Evolutionary conservation across 2,797 vertebrate species (phyloP), one percentile per base, ranked within the genome.

Genomic region (Gadopsis bispinosus): DNA sequence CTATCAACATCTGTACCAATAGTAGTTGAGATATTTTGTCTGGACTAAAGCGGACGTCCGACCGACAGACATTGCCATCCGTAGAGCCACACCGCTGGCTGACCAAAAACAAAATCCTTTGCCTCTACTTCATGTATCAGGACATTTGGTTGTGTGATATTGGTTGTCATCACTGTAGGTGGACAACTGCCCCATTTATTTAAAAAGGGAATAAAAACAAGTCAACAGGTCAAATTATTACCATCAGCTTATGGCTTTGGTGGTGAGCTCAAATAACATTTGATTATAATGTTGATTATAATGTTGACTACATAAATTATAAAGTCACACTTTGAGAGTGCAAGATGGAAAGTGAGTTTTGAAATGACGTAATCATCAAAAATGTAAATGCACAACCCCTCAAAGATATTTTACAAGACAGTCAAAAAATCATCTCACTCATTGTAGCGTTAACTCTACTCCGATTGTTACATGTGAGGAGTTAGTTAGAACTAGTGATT

Each of bases 291-390:
- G 26, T 50, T 63, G 26, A 56, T 43, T 17, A 29, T 13, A 65
- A 55, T 26, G 26, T 67, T 3, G 0, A 29, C 47, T 8, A 13
- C 33, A 69, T 69, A n/a, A 72, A 81, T 79, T 59, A 54, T 67
- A n/a, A 51, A 62, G 43, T 83, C 50, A 16, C 55, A 69, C 60
- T 64, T 64, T 16, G 39, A 58, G 20, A 35, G 47, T 35, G 43
- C 13, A 54, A 9, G 62, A 75, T 75, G 39, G 19, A 47, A 66
- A 77, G 16, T 37, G 29, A 37, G 45, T 77, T 69, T 58, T 64
- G 45, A 51, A 47, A 78, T 79, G 73, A 54, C 14, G 3, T 39
- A 55, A 50, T 31, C 17, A 51, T 31, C 58, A 68, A 12, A 16
- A 22, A 2, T 31, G 37, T 56, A 26, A 62, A 69, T 19, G 45